Conservation (phyloP, 2,888 invertebrate genomes). For the Eupithecia exiguata region DNA sequence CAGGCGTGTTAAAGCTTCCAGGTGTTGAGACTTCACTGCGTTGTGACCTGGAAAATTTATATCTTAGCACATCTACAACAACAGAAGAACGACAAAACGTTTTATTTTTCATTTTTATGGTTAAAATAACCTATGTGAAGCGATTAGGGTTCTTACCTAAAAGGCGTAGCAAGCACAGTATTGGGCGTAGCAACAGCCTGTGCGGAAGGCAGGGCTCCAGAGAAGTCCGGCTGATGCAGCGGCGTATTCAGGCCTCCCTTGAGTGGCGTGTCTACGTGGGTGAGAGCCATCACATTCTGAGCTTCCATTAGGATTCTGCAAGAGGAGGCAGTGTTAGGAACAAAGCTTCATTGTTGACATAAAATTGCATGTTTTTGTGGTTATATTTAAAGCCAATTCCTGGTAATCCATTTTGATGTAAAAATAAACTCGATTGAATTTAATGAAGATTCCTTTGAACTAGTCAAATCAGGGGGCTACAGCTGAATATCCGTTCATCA, state of each 20-base stretch:
- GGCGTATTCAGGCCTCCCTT: constrained; percentile 98
- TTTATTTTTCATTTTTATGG: too few species aligned
- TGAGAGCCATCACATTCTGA: constrained; percentile 98
- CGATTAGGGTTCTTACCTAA: constrained; percentile 73
- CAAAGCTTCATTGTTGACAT: not conserved
- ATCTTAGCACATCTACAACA: not conserved
- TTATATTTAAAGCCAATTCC: not conserved
- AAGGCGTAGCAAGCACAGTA: constrained; percentile 94
- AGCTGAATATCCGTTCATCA: not conserved
- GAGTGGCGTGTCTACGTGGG: constrained; percentile 98
- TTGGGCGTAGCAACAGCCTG: constrained; percentile 92
- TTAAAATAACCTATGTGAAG: too few species aligned
- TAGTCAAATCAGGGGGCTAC: too few species aligned
- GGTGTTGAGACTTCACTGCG: constrained; percentile 86
- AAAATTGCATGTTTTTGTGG: not conserved
- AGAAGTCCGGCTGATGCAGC: constrained; percentile 94
- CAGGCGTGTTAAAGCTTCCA: constrained; percentile 85
- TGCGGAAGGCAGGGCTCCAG: constrained; percentile 90
- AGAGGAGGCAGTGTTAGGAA: not conserved
- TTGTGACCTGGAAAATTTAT: constrained; percentile 78
- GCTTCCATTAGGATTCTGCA: constrained; percentile 93
- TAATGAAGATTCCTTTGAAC: not conserved
- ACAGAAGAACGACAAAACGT: too few species aligned
- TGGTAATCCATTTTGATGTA: not conserved
- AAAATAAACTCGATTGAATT: not conserved